Conservation (phyloP, 2,888 invertebrate genomes). For the Itoplectis maculator region DNA sequence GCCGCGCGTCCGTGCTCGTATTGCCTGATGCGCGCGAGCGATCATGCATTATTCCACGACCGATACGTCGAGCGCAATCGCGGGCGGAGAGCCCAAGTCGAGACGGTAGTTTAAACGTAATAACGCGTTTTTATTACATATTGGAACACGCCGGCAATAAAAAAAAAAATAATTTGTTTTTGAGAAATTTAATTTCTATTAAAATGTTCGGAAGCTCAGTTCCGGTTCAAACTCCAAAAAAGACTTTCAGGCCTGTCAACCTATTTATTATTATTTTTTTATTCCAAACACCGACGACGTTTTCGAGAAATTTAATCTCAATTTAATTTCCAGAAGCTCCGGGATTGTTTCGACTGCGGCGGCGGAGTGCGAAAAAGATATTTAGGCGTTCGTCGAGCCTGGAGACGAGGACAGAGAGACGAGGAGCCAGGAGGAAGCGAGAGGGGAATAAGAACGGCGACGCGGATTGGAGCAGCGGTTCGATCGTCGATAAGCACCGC, state of each 20-base stretch:
- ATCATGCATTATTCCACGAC: constrained; percentile 44
- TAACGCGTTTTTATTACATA: no score
- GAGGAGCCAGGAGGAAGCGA: constrained; percentile 24
- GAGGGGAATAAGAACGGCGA: constrained; percentile 35
- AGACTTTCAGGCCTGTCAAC: constrained; percentile 7
- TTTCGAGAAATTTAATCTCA: no score
- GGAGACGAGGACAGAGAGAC: constrained; percentile 26
- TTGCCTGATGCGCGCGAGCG: constrained; percentile 56
- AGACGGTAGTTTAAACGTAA: constrained; percentile 43
- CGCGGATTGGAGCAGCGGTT: constrained; percentile 44
- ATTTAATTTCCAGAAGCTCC: neutral
- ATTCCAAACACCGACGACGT: neutral
- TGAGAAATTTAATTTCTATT: constrained; percentile 29
- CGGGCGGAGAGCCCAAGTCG: constrained; percentile 25
- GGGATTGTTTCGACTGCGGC: neutral
- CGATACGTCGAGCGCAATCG: constrained; percentile 14
- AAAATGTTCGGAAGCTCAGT: no score
- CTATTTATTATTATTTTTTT: neutral
- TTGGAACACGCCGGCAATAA: no score
- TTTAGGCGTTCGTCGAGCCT: neutral
- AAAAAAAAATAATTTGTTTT: no score
- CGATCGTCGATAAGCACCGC: constrained; percentile 80
- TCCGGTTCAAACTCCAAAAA: no score
- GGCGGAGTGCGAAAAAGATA: neutral
- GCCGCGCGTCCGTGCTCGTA: constrained; percentile 65